Base-by-base conservation (phyloP, 1,140 invertebrate species). In the Procambarus clarkii region DNA sequence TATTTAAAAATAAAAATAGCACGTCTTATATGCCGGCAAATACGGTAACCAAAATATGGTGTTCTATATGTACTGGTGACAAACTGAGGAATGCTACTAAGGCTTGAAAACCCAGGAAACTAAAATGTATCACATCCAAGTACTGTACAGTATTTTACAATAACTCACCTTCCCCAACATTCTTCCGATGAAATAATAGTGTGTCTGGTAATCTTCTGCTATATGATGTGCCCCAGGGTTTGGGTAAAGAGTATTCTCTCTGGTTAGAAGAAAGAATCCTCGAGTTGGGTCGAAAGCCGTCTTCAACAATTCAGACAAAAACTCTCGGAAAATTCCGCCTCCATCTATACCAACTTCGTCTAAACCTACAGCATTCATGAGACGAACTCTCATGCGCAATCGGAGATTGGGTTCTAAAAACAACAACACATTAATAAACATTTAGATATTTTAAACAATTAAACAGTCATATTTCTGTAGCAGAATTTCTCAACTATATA, bases 301-400 rank as follows among this genome's bases (percentile, higher is more conserved):
- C 94, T 98, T 98, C 8, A 99, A 94, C 7, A 99, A 95, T 94
- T 98, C 98, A 1, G 97, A 97, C 0, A 98, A 95, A 94, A 98
- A 99, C 94, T 99, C 98, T 71, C 98, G 95, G 92, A 96, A 96
- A 93, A 99, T 97, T 2, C 99, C 96, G 3, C 99, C 98, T 21
- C 98, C 98, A 95, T 99, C 99, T 8, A 99, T 98, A 0, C 99
- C 99, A 1, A 98, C 98, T 94, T 99, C 99, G 93, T 98, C 97
- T 11, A 98, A 94, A 0, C 98, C 98, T 15, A 97, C 97, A 46
- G 96, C 96, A 94, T 99, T 99, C 45, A 98, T 96, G 86, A 99
- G 95, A 94, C 98, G 97, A 2, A 99, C 97, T 89, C 98, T 95
- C 94, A 99, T 96, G 94, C 97, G 97, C 18, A 97, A 94, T 91